Conservation (phyloP, 2,797 vertebrate species). For the Uromys caudimaculatus region DNA sequence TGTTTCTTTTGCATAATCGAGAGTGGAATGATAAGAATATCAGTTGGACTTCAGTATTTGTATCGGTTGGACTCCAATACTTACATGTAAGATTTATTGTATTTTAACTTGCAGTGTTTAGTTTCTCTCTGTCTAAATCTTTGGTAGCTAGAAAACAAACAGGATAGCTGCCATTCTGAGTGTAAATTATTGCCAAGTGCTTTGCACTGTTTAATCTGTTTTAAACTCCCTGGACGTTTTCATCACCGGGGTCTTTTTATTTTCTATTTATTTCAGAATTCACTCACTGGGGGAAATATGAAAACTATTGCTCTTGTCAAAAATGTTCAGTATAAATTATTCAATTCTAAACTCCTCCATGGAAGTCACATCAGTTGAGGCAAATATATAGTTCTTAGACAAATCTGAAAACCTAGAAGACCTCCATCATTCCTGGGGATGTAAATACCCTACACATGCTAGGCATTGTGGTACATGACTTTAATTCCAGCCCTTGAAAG, state of each 20-base stretch:
- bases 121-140: neutral
- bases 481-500: neutral
- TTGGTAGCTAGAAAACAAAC: neutral
- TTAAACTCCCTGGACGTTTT: neutral
- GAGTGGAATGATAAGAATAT: neutral
- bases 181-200: neutral
- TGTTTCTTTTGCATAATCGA: neutral
- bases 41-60: neutral
- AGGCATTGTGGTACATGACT: neutral
- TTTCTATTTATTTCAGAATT: neutral
- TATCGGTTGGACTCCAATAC: neutral
- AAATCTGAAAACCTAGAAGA: neutral
- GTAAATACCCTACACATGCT: neutral
- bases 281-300: neutral
- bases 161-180: neutral
- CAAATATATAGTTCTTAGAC: neutral
- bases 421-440: neutral
- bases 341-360: fast-evolving
- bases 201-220: neutral
- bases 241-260: neutral
- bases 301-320: neutral
- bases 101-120: neutral
- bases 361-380: neutral
- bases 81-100: neutral
- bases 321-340: neutral